Base-by-base conservation (phyloP, 2,888 invertebrate species). In the Tinea trinotella region DNA sequence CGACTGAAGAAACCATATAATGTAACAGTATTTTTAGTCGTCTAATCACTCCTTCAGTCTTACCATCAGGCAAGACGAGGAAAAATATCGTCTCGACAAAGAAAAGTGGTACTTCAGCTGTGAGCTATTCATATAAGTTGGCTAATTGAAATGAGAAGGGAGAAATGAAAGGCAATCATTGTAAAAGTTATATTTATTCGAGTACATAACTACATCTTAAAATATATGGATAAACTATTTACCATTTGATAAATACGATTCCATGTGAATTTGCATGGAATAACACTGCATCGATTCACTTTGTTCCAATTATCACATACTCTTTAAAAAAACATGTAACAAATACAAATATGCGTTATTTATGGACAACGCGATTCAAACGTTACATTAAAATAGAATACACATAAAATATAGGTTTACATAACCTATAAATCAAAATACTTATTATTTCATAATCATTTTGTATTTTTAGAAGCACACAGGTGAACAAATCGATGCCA, bases 141-240 rank as follows among this genome's bases (percentile, higher is more conserved):
- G 24, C 9, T 24, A 24, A 9, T 24, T 24, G 24, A 7, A n/a
- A n/a, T 24, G 24, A 24, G 24, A 9, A 24, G 9, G n/a, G 40
- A 40, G 6, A 46, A 50, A 50, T 50, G 65, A 65, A 66, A 64
- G 60, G 61, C 58, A 57, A 59, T 58, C 58, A 71, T 78, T 77
- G 78, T 77, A 85, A 85, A 85, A 84, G 81, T 85, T 83, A 85
- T 81, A 85, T 87, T 87, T 87, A 86, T 87, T 86, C 84, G 85
- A 87, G 86, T 87, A 87, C 81, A 86, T 86, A 87, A 84, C 85
- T 87, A 87, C 85, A 85, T 74, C 85, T 85, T 86, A 86, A 77
- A 76, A 80, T 77, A 81, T 80, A 81, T 81, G 77, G 76, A 83
- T 80, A 81, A 80, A 76, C 79, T 83, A 84, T 81, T 73, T 71